These are phyloP conservation scores for Struthidea cinerea DNA, from an alignment of 2,113 vertebrate genomes.

Conservation along the genomic window DNA sequence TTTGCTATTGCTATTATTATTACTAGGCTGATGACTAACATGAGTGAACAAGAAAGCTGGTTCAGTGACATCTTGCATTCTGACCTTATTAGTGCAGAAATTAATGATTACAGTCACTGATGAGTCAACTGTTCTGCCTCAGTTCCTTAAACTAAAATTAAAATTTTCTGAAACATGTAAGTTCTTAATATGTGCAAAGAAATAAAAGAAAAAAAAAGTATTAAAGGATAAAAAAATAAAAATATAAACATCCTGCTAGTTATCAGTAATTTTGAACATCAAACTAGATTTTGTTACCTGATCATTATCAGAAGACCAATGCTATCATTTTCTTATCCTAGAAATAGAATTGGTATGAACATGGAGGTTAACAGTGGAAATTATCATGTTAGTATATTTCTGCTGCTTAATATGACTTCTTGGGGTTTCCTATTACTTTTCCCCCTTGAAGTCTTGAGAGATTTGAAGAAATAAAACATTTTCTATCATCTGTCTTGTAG, in stretches of 20 bases:
- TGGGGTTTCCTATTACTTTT: background rate
- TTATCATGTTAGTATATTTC: background rate
- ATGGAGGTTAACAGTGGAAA: background rate
- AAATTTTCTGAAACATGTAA: background rate
- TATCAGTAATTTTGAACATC: background rate
- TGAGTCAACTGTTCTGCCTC: background rate
- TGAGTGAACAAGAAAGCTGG: background rate
- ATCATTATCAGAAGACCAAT: background rate
- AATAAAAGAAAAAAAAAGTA: background rate
- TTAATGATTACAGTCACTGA: background rate
- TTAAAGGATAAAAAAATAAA: background rate
- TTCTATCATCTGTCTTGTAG: background rate
- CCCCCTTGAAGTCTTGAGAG: background rate
- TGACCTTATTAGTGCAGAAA: background rate
- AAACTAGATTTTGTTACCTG: background rate
- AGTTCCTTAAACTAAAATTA: background rate
- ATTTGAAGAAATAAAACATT: background rate
- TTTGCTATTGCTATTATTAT: background rate
- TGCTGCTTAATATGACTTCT: background rate
- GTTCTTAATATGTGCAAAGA: background rate
- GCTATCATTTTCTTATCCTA: background rate
- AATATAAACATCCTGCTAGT: background rate
- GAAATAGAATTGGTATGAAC: background rate
- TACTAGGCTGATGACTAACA: background rate
- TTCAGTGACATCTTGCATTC: background rate